These are phyloP conservation scores for Carcharodon carcharias DNA, from an alignment of 2,797 vertebrate species.

Conservation along the genomic window DNA sequence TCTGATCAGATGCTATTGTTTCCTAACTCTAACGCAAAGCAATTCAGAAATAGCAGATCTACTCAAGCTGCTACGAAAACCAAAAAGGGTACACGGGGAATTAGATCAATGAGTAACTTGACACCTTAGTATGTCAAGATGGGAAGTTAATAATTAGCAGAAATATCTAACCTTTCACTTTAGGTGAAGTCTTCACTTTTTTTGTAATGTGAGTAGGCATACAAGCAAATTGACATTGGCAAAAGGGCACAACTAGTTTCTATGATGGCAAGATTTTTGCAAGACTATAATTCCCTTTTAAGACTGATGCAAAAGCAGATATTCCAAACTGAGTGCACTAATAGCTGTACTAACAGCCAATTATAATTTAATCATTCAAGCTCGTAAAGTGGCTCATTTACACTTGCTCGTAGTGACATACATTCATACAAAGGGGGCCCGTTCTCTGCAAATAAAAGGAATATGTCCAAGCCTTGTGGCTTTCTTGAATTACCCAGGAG, in stretches of 20 bases:
- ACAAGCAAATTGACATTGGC: neutral
- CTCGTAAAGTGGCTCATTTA: no score
- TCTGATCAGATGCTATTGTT: neutral
- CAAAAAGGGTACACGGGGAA: neutral
- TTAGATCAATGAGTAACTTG: neutral
- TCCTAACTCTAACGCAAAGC: neutral
- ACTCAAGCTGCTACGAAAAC: neutral
- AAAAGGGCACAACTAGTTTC: neutral
- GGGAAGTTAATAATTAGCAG: neutral
- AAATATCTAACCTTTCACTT: neutral
- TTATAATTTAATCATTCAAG: no score
- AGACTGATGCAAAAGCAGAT: neutral
- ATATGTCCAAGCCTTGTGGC: no score
- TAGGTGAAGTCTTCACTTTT: neutral
- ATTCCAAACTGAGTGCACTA: neutral
- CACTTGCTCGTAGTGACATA: no score
- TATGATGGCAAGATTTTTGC: neutral
- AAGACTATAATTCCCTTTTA: neutral
- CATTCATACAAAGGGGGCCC: no score
- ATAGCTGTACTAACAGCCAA: no score
- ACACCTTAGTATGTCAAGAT: neutral
- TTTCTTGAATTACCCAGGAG: no score
- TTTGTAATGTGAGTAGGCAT: neutral
- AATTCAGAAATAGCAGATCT: neutral
- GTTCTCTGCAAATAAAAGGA: no score